Conservation (phyloP, 2,888 invertebrate genomes). For the Agrochola circellaris region DNA sequence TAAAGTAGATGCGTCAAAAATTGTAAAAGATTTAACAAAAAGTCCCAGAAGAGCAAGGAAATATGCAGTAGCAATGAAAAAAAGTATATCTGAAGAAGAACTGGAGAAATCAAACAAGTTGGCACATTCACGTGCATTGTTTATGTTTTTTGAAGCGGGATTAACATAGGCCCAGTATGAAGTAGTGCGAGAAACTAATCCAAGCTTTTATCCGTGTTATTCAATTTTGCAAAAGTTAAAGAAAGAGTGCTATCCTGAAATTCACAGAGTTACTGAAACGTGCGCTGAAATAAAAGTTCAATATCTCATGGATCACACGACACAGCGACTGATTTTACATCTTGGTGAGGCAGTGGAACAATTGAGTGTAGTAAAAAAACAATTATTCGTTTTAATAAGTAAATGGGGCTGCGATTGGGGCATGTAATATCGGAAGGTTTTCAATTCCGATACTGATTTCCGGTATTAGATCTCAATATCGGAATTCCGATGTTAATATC, state of each 20-base stretch:
- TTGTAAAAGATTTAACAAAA: constrained; percentile 3
- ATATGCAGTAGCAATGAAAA: constrained; percentile 3
- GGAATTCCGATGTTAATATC: too few species aligned
- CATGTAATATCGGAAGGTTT: too few species aligned
- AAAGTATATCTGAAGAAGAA: neutral
- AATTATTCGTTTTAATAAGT: too few species aligned
- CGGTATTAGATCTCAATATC: too few species aligned
- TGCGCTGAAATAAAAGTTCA: constrained; percentile 47
- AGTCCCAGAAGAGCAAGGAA: constrained; percentile 13
- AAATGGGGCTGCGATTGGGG: too few species aligned
- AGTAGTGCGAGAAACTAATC: constrained; percentile 11
- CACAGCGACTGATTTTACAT: constrained; percentile 26
- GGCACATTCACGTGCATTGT: constrained; percentile 5
- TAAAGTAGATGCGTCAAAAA: constrained; percentile 3
- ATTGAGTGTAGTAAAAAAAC: constrained; percentile 27
- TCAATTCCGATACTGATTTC: too few species aligned
- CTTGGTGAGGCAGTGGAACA: constrained; percentile 7
- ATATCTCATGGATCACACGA: constrained; percentile 47
- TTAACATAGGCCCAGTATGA: constrained; percentile 8
- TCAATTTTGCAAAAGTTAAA: constrained; percentile 37
- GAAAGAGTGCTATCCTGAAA: constrained; percentile 54
- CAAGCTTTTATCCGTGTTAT: constrained; percentile 46
- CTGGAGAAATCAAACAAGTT: neutral
- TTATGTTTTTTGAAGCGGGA: constrained; percentile 14
- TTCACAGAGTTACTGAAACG: constrained; percentile 43